Evolutionary conservation across 2,113 vertebrate species (phyloP), one percentile per base, ranked within the genome.

Genomic region (Xenopus tropicalis): DNA sequence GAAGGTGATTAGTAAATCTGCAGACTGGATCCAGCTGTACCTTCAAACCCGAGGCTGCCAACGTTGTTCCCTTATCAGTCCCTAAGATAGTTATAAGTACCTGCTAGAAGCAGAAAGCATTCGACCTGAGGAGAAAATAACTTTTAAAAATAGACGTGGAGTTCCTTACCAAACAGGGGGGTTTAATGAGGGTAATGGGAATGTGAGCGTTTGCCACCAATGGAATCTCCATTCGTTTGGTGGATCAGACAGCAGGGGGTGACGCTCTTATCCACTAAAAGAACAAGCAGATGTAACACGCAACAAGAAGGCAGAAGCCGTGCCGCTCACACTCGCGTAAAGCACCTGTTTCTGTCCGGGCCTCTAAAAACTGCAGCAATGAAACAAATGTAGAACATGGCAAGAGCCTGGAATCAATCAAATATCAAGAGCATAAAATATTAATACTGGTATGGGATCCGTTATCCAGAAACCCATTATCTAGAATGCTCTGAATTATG

Each of bases 61-160:
- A 66, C 29, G 59, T 48, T 69, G 72, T 68, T 75, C 42, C 58
- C 72, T 71, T 71, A 70, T 77, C 69, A 71, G 69, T 9, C 21
- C n/a, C 24, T 25, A 17, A 70, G 68, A 70, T 62, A 69, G 37
- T 13, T 29, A 6, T 66, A 77, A 70, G 42, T 71, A 71, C 62
- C 51, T 63, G 70, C 70, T 61, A 62, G 58, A 72, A 62, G 51
- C 22, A 51, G 24, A 71, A 77, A 65, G 51, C 44, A 67, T 66
- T 64, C 42, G 54, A 20, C 12, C 21, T 4, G 25, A 24, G 54
- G 46, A 21, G 23, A 61, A 59, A 54, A 67, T 42, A 61, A 52
- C 65, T 52, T 61, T 68, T 67, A 67, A 78, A 77, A 76, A 76
- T 69, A 76, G 58, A 63, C 16, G 14, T 43, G 9, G 17, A n/a